Conservation (phyloP, 2,797 vertebrate genomes). For the Decapterus maruadsi region DNA sequence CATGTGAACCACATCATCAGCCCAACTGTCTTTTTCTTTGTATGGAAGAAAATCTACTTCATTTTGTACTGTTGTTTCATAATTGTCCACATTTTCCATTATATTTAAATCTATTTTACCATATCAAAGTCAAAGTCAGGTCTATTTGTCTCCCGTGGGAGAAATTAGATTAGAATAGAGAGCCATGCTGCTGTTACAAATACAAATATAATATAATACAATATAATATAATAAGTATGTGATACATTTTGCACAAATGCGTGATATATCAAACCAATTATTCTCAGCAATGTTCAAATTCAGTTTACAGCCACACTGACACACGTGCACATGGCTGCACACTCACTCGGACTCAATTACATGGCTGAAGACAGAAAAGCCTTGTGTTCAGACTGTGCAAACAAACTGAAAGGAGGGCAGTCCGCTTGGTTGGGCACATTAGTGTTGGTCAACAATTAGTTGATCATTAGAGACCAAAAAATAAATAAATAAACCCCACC, state of each 20-base stretch:
- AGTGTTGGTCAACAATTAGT: slow-evolving; percentile 58
- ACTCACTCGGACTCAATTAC: slow-evolving; percentile 30
- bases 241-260: neutral
- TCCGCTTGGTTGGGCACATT: slow-evolving; percentile 66
- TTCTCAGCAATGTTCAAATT: neutral
- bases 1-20: neutral
- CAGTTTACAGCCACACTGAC: slow-evolving; percentile 13
- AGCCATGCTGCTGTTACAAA: too few relatives aligned
- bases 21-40: too few relatives aligned
- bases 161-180: too few relatives aligned
- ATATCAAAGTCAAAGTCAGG: too few relatives aligned
- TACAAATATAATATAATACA: too few relatives aligned
- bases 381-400: slow-evolving; percentile 67
- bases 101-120: too few relatives aligned
- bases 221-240: too few relatives aligned
- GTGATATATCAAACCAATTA: neutral
- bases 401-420: slow-evolving; percentile 66
- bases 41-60: neutral
- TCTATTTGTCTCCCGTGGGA: too few relatives aligned
- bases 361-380: slow-evolving; percentile 58
- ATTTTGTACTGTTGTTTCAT: neutral
- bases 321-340: slow-evolving; percentile 41
- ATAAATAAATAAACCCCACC: neutral
- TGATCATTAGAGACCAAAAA: slow-evolving; percentile 57
- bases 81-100: neutral